Conservation (phyloP, 2,888 invertebrate species). For the Hofmannophila pseudospretella region DNA sequence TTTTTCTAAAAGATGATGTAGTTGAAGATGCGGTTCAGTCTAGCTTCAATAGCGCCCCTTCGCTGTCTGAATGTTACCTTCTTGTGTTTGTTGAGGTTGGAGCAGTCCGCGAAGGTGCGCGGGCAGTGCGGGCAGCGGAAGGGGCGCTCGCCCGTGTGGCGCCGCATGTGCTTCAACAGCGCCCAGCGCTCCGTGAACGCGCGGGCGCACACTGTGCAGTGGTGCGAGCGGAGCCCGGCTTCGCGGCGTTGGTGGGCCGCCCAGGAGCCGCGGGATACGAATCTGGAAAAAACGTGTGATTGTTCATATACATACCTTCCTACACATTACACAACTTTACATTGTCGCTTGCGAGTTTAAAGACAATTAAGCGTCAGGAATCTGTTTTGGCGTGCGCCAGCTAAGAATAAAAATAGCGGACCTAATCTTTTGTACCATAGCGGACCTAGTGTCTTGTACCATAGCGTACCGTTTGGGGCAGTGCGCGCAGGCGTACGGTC, state of each 20-base stretch:
- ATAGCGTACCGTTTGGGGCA: slow-evolving; percentile 30
- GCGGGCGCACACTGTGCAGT: slow-evolving; percentile 77
- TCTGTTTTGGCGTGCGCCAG: no score
- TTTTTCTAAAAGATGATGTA: no score
- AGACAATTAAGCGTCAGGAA: no score
- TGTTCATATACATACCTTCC: neutral
- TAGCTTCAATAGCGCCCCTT: no score
- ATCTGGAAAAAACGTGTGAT: no score
- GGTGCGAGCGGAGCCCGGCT: slow-evolving; percentile 80
- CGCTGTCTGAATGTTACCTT: no score
- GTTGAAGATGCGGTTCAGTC: no score
- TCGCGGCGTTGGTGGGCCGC: slow-evolving; percentile 82
- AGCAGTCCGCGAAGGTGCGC: slow-evolving; percentile 86
- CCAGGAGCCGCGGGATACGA: slow-evolving; percentile 73
- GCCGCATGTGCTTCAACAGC: slow-evolving; percentile 79
- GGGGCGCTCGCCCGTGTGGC: slow-evolving; percentile 83
- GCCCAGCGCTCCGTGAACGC: slow-evolving; percentile 82
- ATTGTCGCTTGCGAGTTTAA: no score
- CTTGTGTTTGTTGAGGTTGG: slow-evolving; percentile 84
- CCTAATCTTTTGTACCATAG: no score
- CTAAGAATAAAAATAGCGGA: no score
- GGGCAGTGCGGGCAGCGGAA: slow-evolving; percentile 82
- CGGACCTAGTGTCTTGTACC: no score
- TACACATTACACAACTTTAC: neutral
- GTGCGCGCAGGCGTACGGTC: slow-evolving; percentile 67